Conservation (phyloP, 1,140 invertebrate species). For the Druon quercuslanigerum region DNA sequence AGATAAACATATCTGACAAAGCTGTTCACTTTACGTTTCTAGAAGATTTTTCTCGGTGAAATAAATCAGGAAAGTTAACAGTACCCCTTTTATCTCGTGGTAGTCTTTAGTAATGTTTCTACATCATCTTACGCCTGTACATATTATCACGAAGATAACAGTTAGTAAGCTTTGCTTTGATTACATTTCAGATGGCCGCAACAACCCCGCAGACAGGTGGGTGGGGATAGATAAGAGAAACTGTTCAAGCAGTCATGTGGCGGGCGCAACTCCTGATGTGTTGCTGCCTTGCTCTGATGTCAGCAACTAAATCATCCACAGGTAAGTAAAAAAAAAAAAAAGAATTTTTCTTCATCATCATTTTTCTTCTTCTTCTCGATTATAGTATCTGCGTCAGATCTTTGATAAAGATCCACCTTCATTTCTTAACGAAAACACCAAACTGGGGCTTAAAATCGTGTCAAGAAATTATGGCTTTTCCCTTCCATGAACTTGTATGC, state of each 20-base stretch:
- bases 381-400: too few species aligned
- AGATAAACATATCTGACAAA: conserved; percentile 26
- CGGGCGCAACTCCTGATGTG: conserved; percentile 68
- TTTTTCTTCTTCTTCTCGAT: too few species aligned
- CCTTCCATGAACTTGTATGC: too few species aligned
- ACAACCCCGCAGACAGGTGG: conserved; percentile 62
- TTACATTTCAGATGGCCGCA: conserved; percentile 66
- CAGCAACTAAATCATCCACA: conserved; percentile 64
- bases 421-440: too few species aligned
- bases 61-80: too few species aligned
- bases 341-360: not conserved
- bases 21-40: too few species aligned
- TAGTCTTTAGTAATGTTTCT: conserved; percentile 38
- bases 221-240: conserved; percentile 68
- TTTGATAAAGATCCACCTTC: too few species aligned
- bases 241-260: conserved; percentile 71
- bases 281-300: conserved; percentile 69
- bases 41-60: too few species aligned
- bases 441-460: too few species aligned
- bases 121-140: conserved; percentile 34
- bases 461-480: too few species aligned
- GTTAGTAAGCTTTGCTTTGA: conserved; percentile 46
- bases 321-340: conserved; percentile 52
- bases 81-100: conserved; percentile 34
- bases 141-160: conserved; percentile 34